Conservation (phyloP, 2,797 vertebrate genomes). For the Crypturellus tataupa region DNA sequence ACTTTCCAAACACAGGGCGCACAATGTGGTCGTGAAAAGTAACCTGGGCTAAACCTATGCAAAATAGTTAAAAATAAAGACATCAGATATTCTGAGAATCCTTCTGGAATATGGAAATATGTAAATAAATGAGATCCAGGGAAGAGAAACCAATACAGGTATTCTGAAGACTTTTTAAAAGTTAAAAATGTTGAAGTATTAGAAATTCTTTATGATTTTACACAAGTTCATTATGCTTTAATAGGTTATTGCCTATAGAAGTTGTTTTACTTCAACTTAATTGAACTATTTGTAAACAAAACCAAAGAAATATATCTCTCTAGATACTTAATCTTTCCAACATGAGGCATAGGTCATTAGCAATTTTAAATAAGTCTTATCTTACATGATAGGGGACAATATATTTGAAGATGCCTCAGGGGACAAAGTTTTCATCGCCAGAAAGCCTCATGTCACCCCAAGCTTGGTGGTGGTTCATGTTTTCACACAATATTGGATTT, state of each 20-base stretch:
- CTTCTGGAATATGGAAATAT: not conserved
- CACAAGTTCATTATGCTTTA: not conserved
- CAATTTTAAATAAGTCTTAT: conserved; percentile 33
- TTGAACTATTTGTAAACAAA: not conserved
- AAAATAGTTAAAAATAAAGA: conserved; percentile 43
- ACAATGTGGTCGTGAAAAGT: conserved; percentile 19
- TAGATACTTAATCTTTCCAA: not conserved
- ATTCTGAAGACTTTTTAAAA: conserved; percentile 61
- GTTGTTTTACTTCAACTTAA: conserved; percentile 8
- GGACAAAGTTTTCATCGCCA: not conserved
- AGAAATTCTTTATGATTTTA: not conserved
- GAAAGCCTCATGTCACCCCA: not conserved
- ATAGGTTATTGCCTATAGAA: not conserved
- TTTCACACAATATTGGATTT: not conserved
- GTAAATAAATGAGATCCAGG: not conserved
- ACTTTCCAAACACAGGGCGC: conserved; percentile 43
- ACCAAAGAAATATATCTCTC: not conserved
- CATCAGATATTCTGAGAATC: not conserved
- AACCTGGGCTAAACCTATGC: not conserved
- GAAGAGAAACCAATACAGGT: not conserved
- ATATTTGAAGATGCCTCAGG: conserved; percentile 12
- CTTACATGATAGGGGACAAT: not conserved
- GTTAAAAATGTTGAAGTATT: conserved; percentile 1
- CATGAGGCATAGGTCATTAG: not conserved
- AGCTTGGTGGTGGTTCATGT: not conserved